These are phyloP conservation scores for Cacoxenus indagator DNA, from an alignment of 2,888 invertebrate genomes.

Conservation along the genomic window DNA sequence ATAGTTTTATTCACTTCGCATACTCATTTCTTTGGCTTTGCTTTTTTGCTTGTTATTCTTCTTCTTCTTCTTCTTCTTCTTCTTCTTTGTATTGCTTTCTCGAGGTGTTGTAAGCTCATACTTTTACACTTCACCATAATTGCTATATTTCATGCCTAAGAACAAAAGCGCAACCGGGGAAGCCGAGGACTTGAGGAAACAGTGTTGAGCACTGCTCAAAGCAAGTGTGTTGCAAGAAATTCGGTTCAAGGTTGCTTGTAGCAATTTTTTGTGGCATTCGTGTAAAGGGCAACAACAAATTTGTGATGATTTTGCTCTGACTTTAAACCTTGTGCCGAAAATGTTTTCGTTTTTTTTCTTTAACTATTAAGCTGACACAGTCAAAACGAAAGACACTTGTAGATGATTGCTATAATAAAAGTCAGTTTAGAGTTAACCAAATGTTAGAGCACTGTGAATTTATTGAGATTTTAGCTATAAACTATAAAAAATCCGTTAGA, in stretches of 20 bases:
- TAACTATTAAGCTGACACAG: no score
- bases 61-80: not conserved
- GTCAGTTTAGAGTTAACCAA: no score
- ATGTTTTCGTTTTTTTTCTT: no score
- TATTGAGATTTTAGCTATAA: no score
- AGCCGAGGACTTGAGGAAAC: not conserved
- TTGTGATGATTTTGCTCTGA: not conserved
- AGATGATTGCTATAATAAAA: no score
- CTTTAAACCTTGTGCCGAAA: not conserved
- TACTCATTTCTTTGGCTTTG: not conserved
- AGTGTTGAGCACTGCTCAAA: not conserved
- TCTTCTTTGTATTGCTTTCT: not conserved
- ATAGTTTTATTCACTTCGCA: conserved; percentile 14
- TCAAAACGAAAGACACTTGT: no score
- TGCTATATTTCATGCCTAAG: not conserved
- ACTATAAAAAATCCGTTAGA: no score
- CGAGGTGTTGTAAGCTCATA: conserved; percentile 10
- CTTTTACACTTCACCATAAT: conserved; percentile 16
- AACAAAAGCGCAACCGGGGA: not conserved
- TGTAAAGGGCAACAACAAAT: not conserved
- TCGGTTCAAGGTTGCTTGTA: conserved; percentile 14
- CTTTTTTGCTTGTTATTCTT: not conserved
- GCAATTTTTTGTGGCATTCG: not conserved
- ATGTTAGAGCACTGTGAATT: no score
- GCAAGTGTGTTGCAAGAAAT: not conserved